Base-by-base conservation (phyloP, 2,797 vertebrate genomes). In the Sparus aurata region DNA sequence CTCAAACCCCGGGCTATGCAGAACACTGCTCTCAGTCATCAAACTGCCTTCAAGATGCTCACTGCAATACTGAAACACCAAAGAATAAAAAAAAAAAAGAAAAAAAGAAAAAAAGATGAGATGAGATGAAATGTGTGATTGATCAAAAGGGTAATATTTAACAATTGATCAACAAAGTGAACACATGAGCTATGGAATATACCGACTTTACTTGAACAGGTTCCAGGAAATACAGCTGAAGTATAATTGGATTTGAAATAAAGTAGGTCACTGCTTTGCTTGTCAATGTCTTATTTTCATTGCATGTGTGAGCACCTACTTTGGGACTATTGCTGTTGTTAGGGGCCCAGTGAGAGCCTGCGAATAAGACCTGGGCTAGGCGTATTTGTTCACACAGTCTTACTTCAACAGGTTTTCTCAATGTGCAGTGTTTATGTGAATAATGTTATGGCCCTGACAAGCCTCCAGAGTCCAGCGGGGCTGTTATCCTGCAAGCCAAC, bases 1-100 rank as follows among this genome's bases (percentile, higher is more conserved):
- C 84, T 89, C 73, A 89, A 87, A 90, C 86, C 75, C 70, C 22
- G 9, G 82, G 77, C 82, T 84, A 86, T 83, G 90, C 82, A 89
- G 77, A 85, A 84, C 75, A 69, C 63, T 60, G 45, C 75, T 87
- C 83, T 83, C 78, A 77, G 79, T 69, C 83, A 86, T 79, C 82
- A 86, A 82, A 70, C 76, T 70, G 69, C 59, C 70, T 85, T 79
- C 80, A 82, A 71, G 47, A 85, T 84, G 79, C 60, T 79, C 69
- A 67, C 71, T 74, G 84, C 30, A 80, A 79, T 77, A 66, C 59
- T 68, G 53, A 83, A 79, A 80, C 41, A 67, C 38, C 23, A 61
- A 70, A 73, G 59, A 75, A 59, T 5, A 15, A 77, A 70, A 27
- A 62, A 17, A 49, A 46, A 65, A 83, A 25, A 84, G 46, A 77